A percentile compares a stretch with the other conserved stretches of the same genome.
These are phyloP conservation scores for Graptemys geographica DNA, from an alignment of 2,797 vertebrate species.

Conservation along the genomic window DNA sequence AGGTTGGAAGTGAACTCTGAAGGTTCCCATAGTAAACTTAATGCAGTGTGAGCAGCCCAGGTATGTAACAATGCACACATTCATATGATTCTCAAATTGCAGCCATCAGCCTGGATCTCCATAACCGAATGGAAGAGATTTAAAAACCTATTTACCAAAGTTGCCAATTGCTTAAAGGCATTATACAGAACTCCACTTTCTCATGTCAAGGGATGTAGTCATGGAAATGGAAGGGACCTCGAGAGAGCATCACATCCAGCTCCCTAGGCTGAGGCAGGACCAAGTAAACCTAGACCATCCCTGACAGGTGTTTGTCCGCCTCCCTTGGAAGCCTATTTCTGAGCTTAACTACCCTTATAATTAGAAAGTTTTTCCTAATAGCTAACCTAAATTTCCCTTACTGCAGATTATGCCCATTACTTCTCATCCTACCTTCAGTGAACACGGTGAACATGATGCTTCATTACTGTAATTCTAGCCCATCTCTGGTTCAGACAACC, in stretches of 20 bases:
- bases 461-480: background rate
- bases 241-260: background rate
- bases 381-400: background rate
- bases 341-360: background rate
- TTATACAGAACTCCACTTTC: background rate
- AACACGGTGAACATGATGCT: background rate
- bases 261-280: background rate
- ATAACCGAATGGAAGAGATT: background rate
- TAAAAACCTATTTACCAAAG: background rate
- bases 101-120: background rate
- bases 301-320: background rate
- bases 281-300: background rate
- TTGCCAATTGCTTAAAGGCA: background rate
- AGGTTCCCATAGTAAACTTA: no score
- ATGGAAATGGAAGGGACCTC: background rate
- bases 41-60: background rate
- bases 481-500: background rate
- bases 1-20: background rate
- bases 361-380: background rate
- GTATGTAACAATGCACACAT: fast-evolving
- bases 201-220: background rate
- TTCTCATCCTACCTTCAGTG: background rate
- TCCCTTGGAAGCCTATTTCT: background rate
- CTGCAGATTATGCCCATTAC: background rate
- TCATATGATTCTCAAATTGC: background rate